Base-by-base conservation (phyloP, 2,888 invertebrate species). In the Drepana falcataria region DNA sequence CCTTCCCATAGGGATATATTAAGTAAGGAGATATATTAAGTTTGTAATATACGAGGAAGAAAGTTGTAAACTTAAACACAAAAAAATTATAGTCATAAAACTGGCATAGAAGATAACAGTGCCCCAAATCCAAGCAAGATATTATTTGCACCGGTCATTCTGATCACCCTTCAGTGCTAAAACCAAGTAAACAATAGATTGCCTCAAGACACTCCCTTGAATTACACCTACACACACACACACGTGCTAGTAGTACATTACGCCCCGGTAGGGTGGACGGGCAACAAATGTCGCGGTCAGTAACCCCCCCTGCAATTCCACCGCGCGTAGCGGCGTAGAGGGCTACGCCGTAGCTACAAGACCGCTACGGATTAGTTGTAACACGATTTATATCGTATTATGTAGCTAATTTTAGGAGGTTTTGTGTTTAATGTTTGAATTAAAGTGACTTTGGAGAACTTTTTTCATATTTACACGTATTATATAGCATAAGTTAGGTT, bases 281-380 rank as follows among this genome's bases (percentile, higher is more conserved):
- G 82, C 82, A 79, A 89, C 87, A 86, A 89, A 89, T 89, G 89
- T 87, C 85, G 89, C 89, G 88, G 88, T 88, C 88, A 88, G 79
- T 80, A 64, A 74, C n/a, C 73, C 75, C 77, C 77, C 75, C 65
- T 58, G 49, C 65, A 66, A 58, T 53, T 51, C 56, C 55, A 52
- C 57, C 52, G 47, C 53, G 48, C 21, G 55, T 62, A n/a, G n/a
- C n/a, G n/a, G n/a, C n/a, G n/a, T n/a, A n/a, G n/a, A n/a, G n/a
- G 68, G 64, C 63, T 60, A 68, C 68, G 66, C 60, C 71, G 70
- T 69, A 72, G 76, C 57, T 61, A 60, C 59, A 56, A 55, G 53
- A 48, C 40, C 44, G 56, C 57, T 58, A 60, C 59, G 58, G 61
- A 57, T 62, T 41, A 51, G 41, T 40, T 51, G 51, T 40, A 51